A percentile compares a stretch with the other conserved stretches of the same genome.
Conservation (phyloP, 1,140 invertebrate genomes). For the Galleria mellonella region DNA sequence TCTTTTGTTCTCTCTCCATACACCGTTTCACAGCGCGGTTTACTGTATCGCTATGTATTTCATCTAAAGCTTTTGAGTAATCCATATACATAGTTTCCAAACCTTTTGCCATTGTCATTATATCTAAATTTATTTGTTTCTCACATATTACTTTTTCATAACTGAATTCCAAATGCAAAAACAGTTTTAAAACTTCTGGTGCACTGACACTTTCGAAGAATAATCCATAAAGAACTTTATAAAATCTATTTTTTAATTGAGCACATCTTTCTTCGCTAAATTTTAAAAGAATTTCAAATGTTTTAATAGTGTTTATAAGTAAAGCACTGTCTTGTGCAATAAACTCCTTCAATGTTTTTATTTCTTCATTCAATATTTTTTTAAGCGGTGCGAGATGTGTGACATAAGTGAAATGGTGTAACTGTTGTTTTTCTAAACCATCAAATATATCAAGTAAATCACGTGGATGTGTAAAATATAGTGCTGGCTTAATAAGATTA, state of each 20-base stretch:
- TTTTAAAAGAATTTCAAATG: conserved; percentile 30
- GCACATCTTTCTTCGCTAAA: conserved; percentile 29
- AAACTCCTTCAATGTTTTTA: conserved; percentile 31
- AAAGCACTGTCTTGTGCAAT: conserved; percentile 31
- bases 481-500: conserved; percentile 52
- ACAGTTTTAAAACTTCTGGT: conserved; percentile 45
- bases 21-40: conserved; percentile 31
- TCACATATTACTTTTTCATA: conserved; percentile 47
- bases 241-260: conserved; percentile 43
- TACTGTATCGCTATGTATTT: conserved; percentile 27
- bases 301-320: conserved; percentile 30
- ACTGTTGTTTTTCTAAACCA: conserved; percentile 74
- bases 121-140: conserved; percentile 41
- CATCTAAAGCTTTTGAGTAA: conserved; percentile 40
- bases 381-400: conserved; percentile 30
- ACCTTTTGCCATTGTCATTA: conserved; percentile 31
- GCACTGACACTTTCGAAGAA: conserved; percentile 47
- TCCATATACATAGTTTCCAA: conserved; percentile 51
- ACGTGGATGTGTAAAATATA: conserved; percentile 75
- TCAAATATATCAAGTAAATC: conserved; percentile 75
- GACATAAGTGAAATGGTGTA: conserved; percentile 48
- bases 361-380: conserved; percentile 28
- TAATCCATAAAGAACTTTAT: conserved; percentile 40
- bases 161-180: conserved; percentile 50
- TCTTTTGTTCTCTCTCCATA: conserved; percentile 28